A percentile compares a stretch with the other conserved stretches of the same genome.
Evolutionary conservation across 2,888 invertebrate species (phyloP).

Genomic region (Eilema caniola): DNA sequence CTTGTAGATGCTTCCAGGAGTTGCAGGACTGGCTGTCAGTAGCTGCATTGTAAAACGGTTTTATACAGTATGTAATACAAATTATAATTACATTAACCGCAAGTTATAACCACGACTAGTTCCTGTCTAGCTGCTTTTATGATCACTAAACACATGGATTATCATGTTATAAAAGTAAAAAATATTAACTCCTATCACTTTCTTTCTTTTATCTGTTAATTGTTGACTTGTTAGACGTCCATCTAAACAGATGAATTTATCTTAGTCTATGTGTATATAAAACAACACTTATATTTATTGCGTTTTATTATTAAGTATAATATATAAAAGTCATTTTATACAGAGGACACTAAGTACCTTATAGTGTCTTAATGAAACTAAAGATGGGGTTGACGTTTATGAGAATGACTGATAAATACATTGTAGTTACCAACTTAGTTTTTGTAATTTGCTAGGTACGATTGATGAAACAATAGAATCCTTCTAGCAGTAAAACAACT

Average conservation of each 20-base stretch:
- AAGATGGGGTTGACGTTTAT: conserved; percentile 4
- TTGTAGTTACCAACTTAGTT: conserved; percentile 21
- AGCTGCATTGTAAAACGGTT: neutral
- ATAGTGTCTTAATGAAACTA: conserved; percentile 15
- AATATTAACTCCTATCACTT: conserved; percentile 30
- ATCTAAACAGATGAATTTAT: conserved; percentile 26
- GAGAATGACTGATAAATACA: conserved; percentile 14
- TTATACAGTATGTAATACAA: neutral
- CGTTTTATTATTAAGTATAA: conserved; percentile 11
- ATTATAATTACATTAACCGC: neutral
- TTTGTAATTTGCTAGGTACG: conserved; percentile 17
- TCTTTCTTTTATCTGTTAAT: conserved; percentile 18
- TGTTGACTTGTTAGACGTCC: conserved; percentile 20
- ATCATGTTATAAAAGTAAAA: conserved; percentile 47
- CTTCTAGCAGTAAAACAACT: conserved; percentile 20
- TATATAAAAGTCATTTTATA: conserved; percentile 5
- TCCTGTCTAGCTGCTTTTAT: conserved; percentile 35
- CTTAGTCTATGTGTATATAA: conserved; percentile 34
- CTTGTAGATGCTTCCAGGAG: neutral
- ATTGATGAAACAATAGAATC: conserved; percentile 12
- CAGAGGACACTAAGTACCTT: neutral
- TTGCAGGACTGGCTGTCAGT: neutral
- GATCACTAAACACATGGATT: conserved; percentile 35
- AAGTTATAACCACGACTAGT: conserved; percentile 9
- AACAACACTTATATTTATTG: conserved; percentile 22